These are phyloP conservation scores for Diadumene lineata DNA, from an alignment of 92 coral and sea anemone genomes.

Conservation along the genomic window DNA sequence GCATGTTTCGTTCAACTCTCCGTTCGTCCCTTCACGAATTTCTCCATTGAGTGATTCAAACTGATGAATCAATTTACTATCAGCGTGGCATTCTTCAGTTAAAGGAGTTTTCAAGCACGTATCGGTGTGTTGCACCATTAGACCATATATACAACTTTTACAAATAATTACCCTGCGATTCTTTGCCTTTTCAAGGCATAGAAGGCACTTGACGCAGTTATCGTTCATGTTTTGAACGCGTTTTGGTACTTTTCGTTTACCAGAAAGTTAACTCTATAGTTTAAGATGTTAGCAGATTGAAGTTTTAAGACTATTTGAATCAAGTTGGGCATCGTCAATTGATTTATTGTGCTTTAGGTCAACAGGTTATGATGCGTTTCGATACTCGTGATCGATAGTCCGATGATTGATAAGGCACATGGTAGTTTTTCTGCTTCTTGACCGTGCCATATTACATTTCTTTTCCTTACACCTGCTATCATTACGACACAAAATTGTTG, in stretches of 20 bases:
- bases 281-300: neutral
- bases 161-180: constrained; percentile 8
- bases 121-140: neutral
- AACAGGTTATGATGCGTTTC: neutral
- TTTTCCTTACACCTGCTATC: no score
- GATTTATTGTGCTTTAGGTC: constrained; percentile 2
- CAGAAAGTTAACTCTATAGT: neutral
- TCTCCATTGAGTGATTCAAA: constrained; percentile 3
- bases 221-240: neutral
- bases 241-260: neutral
- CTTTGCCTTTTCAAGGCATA: constrained; percentile 11
- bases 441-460: no score
- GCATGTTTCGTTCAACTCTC: neutral
- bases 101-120: neutral
- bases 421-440: no score
- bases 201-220: neutral
- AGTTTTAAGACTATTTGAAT: neutral
- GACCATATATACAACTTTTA: constrained; percentile 8
- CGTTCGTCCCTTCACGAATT: neutral
- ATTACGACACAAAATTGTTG: no score
- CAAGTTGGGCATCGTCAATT: neutral
- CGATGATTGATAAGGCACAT: neutral
- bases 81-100: neutral
- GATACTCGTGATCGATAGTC: neutral
- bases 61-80: neutral